Conservation (phyloP, 2,888 invertebrate species). For the Volucella inanis region DNA sequence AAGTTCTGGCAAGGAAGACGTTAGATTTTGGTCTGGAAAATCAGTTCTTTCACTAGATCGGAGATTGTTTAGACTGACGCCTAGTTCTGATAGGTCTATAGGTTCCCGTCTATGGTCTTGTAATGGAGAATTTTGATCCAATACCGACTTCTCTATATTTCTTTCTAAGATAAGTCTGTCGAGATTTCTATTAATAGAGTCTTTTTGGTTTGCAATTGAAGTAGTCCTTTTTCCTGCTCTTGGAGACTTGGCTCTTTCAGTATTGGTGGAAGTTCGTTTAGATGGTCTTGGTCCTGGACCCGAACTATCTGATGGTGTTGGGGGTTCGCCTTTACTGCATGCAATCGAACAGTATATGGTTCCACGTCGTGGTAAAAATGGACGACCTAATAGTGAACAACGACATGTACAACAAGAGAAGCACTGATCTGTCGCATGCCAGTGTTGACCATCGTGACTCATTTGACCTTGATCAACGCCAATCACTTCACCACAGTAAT, state of each 20-base stretch:
- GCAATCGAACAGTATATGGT: slow-evolving; percentile 97
- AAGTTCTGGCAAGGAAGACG: slow-evolving; percentile 86
- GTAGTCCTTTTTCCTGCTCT: slow-evolving; percentile 80
- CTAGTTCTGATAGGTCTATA: slow-evolving; percentile 85
- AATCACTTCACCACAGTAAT: slow-evolving; percentile 97
- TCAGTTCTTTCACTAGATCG: slow-evolving; percentile 83
- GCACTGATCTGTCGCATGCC: slow-evolving; percentile 97
- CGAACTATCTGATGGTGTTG: slow-evolving; percentile 92
- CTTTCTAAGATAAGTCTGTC: slow-evolving; percentile 79
- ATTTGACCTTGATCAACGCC: slow-evolving; percentile 99
- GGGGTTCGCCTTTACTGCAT: slow-evolving; percentile 95
- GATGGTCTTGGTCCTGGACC: slow-evolving; percentile 86
- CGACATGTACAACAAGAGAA: slow-evolving; percentile 96
- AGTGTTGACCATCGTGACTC: slow-evolving; percentile 98
- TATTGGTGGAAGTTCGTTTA: slow-evolving; percentile 83
- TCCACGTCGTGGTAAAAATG: slow-evolving; percentile 95
- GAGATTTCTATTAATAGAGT: slow-evolving; percentile 85
- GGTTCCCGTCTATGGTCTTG: slow-evolving; percentile 87
- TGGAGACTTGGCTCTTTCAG: slow-evolving; percentile 84
- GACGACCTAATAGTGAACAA: slow-evolving; percentile 89
- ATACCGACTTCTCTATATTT: slow-evolving; percentile 79
- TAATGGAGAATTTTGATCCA: slow-evolving; percentile 79
- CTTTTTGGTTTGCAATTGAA: slow-evolving; percentile 80
- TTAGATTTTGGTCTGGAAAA: slow-evolving; percentile 82
- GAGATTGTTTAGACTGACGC: slow-evolving; percentile 84